Evolutionary conservation across 1,140 invertebrate species (phyloP), one percentile per base, ranked within the genome.

Genomic region (Bombus sibiricus): DNA sequence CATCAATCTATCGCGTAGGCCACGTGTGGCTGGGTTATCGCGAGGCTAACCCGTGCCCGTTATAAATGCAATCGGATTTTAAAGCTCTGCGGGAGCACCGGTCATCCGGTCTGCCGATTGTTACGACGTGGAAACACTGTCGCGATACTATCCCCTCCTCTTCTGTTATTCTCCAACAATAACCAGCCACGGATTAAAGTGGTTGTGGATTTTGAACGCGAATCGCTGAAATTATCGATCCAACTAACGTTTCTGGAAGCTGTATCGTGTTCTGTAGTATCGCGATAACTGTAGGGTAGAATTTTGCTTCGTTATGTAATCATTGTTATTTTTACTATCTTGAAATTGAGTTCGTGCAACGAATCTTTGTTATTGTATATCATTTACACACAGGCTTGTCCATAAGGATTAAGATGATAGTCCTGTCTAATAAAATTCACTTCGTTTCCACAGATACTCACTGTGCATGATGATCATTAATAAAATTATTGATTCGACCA

Each of bases 41-140:
- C 32, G 39, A 43, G 68, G 53, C 78, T 88, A 72, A 78, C 41
- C n/a, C 6, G 39, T 4, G 22, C 53, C 32, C 53, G 68, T 88
- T 82, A 86, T 83, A 90, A 85, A 88, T 76, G 79, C 68, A 34
- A 86, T 68, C 74, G 75, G 76, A 86, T 88, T 90, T 86, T 81
- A 76, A 83, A 86, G 59, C 83, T 53, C 64, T 53, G 39, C 59
- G 57, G 68, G 4, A 64, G 64, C 69, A 43, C 25, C 59, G 39
- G 43, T 83, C 69, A 83, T 73, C 37, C 37, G 75, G 6, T 66
- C 25, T 57, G 41, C 57, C 83, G 69, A 89, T 82, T 86, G 83
- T 82, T 89, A 85, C 83, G 75, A 79, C 72, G 74, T 32, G 84
- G 75, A 39, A 89, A 85, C 66, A 82, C 18, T 25, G 34, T 62